phyloP scores from a whole-genome alignment of 2,797 vertebrate species.

The Gallinago solitaria region DNA sequence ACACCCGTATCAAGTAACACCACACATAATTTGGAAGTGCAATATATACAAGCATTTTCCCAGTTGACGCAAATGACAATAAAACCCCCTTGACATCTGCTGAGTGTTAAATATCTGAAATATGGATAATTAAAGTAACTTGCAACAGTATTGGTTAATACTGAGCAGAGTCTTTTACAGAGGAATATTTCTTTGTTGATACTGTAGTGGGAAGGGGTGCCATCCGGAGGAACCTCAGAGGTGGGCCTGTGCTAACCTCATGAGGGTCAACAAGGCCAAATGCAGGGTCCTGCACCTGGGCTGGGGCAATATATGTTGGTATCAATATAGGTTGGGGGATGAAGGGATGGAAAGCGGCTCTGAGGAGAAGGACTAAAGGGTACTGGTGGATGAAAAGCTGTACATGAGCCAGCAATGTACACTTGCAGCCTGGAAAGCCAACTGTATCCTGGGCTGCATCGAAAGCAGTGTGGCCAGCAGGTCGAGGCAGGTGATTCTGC shows the following conservation, averaged over 20 bases:
- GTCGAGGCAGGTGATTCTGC: neutral
- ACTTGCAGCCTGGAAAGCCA: neutral
- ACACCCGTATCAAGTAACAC: neutral
- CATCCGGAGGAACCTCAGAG: neutral
- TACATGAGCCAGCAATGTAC: accelerated
- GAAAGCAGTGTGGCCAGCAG: neutral
- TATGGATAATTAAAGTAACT: neutral
- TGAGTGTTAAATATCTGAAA: neutral
- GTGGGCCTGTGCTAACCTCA: accelerated
- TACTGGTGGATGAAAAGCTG: neutral
- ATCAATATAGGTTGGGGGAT: accelerated
- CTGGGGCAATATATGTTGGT: accelerated
- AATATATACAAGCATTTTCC: neutral
- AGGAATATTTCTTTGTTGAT: neutral
- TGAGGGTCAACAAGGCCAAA: neutral
- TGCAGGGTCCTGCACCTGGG: neutral
- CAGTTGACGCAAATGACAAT: neutral
- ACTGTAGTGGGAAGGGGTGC: neutral
- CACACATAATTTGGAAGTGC: neutral
- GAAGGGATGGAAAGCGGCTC: neutral
- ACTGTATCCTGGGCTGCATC: neutral
- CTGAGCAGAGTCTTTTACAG: neutral
- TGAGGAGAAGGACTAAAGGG: neutral
- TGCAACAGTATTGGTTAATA: neutral
- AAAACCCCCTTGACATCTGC: neutral